Percentiles rank a stretch among this genome's conserved stretches.
Evolutionary conservation across 2,113 vertebrate genomes (phyloP).

Genomic region (Clarias magur): DNA sequence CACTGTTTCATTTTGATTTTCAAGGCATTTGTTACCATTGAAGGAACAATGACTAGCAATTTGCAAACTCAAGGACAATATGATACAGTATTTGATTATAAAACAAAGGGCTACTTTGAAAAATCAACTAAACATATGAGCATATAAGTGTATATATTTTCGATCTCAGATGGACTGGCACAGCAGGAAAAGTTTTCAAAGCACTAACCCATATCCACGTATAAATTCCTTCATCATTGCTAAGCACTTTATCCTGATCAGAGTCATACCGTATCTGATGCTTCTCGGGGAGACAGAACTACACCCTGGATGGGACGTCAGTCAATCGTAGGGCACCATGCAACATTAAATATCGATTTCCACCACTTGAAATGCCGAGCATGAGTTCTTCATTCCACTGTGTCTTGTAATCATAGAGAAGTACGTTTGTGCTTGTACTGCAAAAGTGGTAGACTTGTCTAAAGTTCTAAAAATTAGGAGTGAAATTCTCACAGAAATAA

Average conservation of each 20-base stretch:
- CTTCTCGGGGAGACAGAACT: background rate
- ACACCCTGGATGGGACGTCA: background rate
- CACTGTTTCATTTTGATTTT: background rate
- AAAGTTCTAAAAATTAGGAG: background rate
- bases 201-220: background rate
- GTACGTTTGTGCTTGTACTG: background rate
- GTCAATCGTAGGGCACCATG: background rate
- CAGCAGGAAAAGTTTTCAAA: background rate
- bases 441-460: background rate
- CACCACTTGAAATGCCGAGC: background rate
- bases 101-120: background rate
- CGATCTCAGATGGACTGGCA: background rate
- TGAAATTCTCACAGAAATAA: background rate
- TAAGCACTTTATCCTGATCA: slow-evolving; percentile 1
- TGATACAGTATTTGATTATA: background rate
- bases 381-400: slow-evolving; percentile 4
- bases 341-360: slow-evolving; percentile 4
- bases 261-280: background rate
- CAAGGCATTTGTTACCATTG: background rate
- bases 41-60: background rate
- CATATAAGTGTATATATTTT: background rate
- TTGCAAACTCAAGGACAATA: background rate
- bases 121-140: background rate
- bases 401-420: background rate
- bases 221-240: background rate